Evolutionary conservation across 2,113 vertebrate species (phyloP).

Genomic region (Zosterops borbonicus): DNA sequence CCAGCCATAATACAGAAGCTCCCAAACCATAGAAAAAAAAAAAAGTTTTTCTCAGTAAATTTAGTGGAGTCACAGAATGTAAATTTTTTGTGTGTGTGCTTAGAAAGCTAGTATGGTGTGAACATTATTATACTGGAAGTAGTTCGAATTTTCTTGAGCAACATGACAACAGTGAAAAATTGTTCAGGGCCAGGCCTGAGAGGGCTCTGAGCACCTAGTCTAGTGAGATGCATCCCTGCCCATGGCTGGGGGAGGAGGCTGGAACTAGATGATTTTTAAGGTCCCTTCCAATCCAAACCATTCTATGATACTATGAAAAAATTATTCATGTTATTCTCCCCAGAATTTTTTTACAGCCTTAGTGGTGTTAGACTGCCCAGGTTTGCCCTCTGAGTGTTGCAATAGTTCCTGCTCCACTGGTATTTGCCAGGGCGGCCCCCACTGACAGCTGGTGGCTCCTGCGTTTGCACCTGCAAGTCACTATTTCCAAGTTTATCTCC

Average conservation of each 20-base stretch:
- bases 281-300: background rate
- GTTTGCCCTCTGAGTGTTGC: background rate
- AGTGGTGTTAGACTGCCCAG: background rate
- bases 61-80: background rate
- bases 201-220: background rate
- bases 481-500: background rate
- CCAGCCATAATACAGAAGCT: background rate
- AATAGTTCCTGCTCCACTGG: background rate
- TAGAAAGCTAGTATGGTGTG: background rate
- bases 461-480: background rate
- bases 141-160: background rate
- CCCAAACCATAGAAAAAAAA: background rate
- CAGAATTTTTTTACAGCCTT: background rate
- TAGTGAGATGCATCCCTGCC: background rate
- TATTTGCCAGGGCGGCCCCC: background rate
- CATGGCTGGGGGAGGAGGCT: background rate
- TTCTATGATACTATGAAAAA: background rate
- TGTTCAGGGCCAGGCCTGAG: background rate
- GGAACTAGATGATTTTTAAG: background rate
- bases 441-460: background rate
- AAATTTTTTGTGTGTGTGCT: background rate
- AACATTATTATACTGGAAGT: background rate
- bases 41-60: background rate
- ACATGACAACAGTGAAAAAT: background rate
- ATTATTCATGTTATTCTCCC: background rate